phyloP scores from a whole-genome alignment of 1,140 invertebrate genomes.

The Portunus trituberculatus region DNA sequence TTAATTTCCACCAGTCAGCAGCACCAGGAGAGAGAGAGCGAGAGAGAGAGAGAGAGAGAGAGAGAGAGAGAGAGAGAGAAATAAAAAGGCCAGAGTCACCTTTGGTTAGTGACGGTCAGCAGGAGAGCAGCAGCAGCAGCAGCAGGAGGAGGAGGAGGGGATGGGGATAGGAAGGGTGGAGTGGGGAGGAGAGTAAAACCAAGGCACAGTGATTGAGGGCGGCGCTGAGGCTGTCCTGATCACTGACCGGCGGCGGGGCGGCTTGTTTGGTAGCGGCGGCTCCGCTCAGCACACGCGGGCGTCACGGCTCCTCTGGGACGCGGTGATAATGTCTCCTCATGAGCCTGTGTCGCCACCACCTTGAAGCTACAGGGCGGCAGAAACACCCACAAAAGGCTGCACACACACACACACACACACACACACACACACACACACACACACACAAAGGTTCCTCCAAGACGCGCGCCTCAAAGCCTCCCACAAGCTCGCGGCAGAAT shows the following conservation, averaged over 20 bases:
- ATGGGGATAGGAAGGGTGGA: neutral
- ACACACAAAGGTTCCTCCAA: slow-evolving; percentile 27
- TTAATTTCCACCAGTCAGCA: neutral
- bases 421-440: slow-evolving; percentile 35
- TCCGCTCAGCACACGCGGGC: too few species aligned
- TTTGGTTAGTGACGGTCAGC: neutral
- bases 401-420: slow-evolving; percentile 12
- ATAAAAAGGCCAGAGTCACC: neutral
- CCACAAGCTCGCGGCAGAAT: slow-evolving; percentile 39
- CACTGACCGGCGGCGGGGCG: neutral
- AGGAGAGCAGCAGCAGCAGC: too few species aligned
- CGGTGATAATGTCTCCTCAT: neutral
- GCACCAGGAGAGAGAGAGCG: neutral
- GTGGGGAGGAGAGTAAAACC: neutral
- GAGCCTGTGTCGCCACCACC: neutral
- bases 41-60: neutral
- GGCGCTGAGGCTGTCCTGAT: neutral
- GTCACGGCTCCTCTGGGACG: neutral
- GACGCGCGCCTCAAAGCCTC: neutral
- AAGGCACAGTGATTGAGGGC: neutral
- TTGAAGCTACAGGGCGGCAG: neutral
- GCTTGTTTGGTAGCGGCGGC: neutral
- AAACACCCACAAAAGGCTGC: neutral
- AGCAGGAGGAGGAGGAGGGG: neutral
- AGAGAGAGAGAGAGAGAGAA: neutral